Percentiles rank a stretch among this genome's conserved stretches.
phyloP scores from a whole-genome alignment of 2,888 invertebrate species.

The Stomorhina lunata region DNA sequence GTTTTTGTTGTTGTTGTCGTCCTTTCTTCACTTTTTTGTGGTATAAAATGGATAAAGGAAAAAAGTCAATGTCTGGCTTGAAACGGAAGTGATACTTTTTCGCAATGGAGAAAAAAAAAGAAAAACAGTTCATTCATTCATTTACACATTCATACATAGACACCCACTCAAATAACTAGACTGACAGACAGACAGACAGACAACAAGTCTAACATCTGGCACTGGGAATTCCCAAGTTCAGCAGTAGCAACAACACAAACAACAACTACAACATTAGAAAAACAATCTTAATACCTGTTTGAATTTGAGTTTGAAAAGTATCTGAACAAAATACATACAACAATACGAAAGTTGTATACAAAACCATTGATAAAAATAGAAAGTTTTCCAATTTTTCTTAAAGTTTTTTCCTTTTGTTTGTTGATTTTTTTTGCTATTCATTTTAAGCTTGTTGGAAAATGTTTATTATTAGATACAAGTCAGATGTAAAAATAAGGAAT shows the following conservation, averaged over 20 bases:
- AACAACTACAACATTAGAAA: conserved; percentile 30
- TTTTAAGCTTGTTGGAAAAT: conserved; percentile 28
- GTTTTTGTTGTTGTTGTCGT: background rate
- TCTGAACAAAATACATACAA: too few relatives aligned
- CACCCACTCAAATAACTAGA: conserved; percentile 32
- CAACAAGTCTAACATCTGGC: conserved; percentile 60
- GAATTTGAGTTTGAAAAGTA: conserved; percentile 60
- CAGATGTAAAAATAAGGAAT: background rate
- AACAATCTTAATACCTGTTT: conserved; percentile 63
- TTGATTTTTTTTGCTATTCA: conserved; percentile 2
- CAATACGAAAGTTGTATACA: conserved; percentile 26
- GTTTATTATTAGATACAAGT: conserved; percentile 12
- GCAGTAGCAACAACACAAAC: conserved; percentile 10
- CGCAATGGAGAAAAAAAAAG: conserved; percentile 16
- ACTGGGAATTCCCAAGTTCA: conserved; percentile 66
- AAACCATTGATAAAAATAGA: conserved; percentile 60
- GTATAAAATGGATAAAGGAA: conserved; percentile 28
- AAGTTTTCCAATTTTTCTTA: conserved; percentile 59
- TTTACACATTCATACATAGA: conserved; percentile 48
- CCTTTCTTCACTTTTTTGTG: background rate
- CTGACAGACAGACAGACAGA: conserved; percentile 8
- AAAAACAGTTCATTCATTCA: conserved; percentile 41
- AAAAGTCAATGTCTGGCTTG: conserved; percentile 68
- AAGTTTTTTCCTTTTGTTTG: conserved; percentile 42
- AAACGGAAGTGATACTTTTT: conserved; percentile 66